Evolutionary conservation across 1,140 invertebrate species (phyloP), one percentile per base, ranked within the genome.

Genomic region (Piezodorus guildinii): DNA sequence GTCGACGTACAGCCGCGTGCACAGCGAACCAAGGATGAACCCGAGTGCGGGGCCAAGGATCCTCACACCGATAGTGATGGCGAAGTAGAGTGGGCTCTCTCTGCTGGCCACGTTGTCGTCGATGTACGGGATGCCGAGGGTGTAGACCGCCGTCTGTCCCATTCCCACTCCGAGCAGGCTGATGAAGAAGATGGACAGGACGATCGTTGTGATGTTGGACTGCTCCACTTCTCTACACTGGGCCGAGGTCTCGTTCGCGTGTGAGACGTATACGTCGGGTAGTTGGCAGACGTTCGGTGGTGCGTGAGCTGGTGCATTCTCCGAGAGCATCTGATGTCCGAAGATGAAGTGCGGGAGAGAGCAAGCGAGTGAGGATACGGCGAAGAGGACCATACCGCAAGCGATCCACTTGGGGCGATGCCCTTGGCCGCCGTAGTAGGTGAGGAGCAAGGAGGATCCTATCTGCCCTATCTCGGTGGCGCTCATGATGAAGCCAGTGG

Each of bases 381-480:
- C 90, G 74, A 96, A 91, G 44, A 96, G 77, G 14, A 92, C 79
- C 85, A 95, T 94, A 66, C 94, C 93, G 77, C 86, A 89, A 15
- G 91, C 92, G 62, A 96, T 96, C 93, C 93, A 96, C 70, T 90
- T 84, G n/a, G 94, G 95, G 66, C 94, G 82, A 76, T 97, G 93
- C 2, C 93, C 91, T 58, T 92, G 84, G 2, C 92, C 92, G 2
- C 91, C 94, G 72, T 94, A 91, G 73, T 96, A 97, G 5, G 94
- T 95, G 58, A 96, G 77, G 68, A 96, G 77, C 60, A 96, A 76
- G 17, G 91, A 88, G 16, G 87, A 90, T 51, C 86, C 85, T 66
- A 95, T 94, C 74, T 96, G 93, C 1, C 95, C 94, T 69, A 97
- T 90, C 74, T 98, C 94, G 21, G 92, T 94, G 12, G 92, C 91